Percentiles rank a stretch among this genome's conserved stretches.
Conservation (phyloP, 2,797 vertebrate species). For the Selene dorsalis region DNA sequence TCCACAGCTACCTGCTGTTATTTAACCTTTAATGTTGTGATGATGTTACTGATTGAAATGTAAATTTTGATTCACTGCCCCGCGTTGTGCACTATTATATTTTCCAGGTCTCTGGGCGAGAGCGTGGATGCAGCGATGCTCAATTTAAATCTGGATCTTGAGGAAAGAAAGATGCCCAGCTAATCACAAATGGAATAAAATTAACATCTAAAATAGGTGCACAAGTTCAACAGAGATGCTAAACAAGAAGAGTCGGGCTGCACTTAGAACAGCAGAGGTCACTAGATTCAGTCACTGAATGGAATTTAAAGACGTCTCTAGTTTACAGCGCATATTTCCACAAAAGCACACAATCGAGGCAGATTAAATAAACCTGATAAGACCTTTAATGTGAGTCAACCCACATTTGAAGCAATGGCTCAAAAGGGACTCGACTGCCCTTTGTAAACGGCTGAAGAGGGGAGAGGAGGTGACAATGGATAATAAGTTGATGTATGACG, state of each 20-base stretch:
- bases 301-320: not conserved
- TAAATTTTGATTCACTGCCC: conserved; percentile 16
- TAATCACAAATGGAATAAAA: conserved; percentile 45
- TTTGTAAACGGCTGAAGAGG: conserved; percentile 65
- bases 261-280: not conserved
- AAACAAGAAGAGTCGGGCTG: not conserved
- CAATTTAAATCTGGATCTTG: conserved; percentile 13
- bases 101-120: not conserved
- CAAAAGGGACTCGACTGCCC: conserved; percentile 47
- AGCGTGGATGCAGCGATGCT: not conserved
- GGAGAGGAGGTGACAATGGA: conserved; percentile 61
- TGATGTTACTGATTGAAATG: conserved; percentile 37
- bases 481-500: conserved; percentile 72
- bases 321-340: conserved; percentile 4
- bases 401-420: conserved; percentile 58
- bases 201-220: conserved; percentile 49
- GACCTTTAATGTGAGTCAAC: conserved; percentile 44
- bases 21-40: conserved; percentile 25
- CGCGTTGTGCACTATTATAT: not conserved
- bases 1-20: conserved; percentile 13
- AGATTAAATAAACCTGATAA: conserved; percentile 38
- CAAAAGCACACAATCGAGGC: conserved; percentile 20
- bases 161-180: conserved; percentile 1
- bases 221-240: conserved; percentile 21
- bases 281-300: not conserved